Evolutionary conservation across 1,140 invertebrate species (phyloP), one percentile per base, ranked within the genome.

Genomic region (Periplaneta americana): DNA sequence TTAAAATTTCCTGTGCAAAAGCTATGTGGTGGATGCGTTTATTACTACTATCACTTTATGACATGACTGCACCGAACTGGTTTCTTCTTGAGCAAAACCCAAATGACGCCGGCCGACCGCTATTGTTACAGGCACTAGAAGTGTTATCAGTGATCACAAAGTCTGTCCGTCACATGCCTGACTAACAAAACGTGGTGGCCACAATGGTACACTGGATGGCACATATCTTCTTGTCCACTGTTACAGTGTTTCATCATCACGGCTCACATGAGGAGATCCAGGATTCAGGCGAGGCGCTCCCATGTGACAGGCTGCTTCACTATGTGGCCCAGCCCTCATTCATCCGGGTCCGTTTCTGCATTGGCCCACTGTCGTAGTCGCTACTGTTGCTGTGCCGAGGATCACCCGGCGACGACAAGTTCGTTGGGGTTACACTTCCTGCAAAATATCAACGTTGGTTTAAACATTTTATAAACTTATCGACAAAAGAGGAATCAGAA

Each of bases 241-340:
- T 18, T 48, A 28, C 33, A 36, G 35, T n/a, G 34, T 36, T 48
- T 48, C 13, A 37, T 28, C 77, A 48, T 28, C 77, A 48, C n/a
- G 28, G 35, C n/a, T 78, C 77, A 39, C 77, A 37, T 78, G 28
- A 15, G 35, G 33, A 37, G 77, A 48, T 48, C 35, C 77, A 39
- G 31, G 77, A 39, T n/a, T 37, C 6, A 48, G 35, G n/a, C 34
- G 77, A 48, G 35, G 35, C 34, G n/a, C 33, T 37, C 77, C 77
- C 48, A 66, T 66, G 48, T 66, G 48, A 66, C 28, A 34, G 35
- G 35, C 28, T 48, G n/a, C 77, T 34, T 66, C 39, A 81, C 90
- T 95, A 96, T 92, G 95, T 95, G 86, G 94, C 92, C 95, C 96
- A 97, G 83, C 93, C 93, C 86, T 96, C 96, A 35, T 92, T 92